Evolutionary conservation across 2,797 vertebrate species (phyloP).

Genomic region (Pipistrellus pipistrellus): DNA sequence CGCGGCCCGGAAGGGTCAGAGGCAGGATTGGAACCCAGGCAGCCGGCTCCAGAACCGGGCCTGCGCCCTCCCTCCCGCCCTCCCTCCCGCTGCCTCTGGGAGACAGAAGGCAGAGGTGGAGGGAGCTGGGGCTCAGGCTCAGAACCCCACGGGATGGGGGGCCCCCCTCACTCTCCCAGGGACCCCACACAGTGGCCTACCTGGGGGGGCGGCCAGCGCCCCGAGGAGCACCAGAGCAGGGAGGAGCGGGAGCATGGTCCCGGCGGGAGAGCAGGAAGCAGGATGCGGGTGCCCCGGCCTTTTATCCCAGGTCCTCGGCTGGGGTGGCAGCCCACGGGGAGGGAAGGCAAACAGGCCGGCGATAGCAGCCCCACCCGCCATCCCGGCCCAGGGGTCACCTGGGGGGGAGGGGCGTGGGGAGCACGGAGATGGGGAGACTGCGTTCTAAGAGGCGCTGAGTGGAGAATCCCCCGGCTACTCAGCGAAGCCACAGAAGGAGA

Average conservation of each 20-base stretch:
- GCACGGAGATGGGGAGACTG: background rate
- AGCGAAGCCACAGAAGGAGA: background rate
- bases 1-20: background rate
- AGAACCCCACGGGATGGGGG: background rate
- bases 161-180: background rate
- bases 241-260: background rate
- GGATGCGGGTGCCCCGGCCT: background rate
- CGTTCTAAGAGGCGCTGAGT: background rate
- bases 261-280: background rate
- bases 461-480: background rate
- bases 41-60: background rate
- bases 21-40: background rate
- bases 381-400: background rate
- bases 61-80: background rate
- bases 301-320: conserved; percentile 57
- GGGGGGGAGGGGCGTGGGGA: rapidly evolving
- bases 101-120: background rate
- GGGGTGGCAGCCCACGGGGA: background rate
- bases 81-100: background rate
- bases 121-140: no score
- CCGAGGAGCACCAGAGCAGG: background rate
- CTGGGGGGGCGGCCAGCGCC: rapidly evolving
- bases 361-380: background rate
- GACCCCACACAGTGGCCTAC: background rate
- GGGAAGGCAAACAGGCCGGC: background rate